Conservation (phyloP, 2,797 vertebrate species). For the Pyrocephalus nanus region DNA sequence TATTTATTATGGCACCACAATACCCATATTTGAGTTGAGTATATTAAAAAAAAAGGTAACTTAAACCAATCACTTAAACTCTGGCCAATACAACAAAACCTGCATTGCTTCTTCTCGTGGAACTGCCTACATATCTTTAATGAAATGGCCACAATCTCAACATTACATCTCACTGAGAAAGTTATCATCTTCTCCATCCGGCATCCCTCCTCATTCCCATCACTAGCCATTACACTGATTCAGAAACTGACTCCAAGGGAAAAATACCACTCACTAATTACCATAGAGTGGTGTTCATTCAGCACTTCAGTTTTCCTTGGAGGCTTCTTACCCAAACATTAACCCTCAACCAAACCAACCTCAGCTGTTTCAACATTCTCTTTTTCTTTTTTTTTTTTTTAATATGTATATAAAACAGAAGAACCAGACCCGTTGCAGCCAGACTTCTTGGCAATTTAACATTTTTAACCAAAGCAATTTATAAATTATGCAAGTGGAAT, state of each 20-base stretch:
- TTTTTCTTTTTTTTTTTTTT: neutral
- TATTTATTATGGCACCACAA: neutral
- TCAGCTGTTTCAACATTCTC: slow-evolving; percentile 69
- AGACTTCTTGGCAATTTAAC: slow-evolving; percentile 52
- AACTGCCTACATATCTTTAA: neutral
- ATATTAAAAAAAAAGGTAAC: neutral
- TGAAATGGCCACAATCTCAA: neutral
- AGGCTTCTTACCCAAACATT: slow-evolving; percentile 64
- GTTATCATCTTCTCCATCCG: neutral
- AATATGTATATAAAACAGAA: neutral
- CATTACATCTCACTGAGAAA: neutral
- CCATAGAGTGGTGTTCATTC: slow-evolving; percentile 62
- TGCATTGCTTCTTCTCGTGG: neutral
- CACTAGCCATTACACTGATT: slow-evolving; percentile 6
- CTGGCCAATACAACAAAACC: neutral
- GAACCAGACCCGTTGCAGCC: slow-evolving; percentile 35
- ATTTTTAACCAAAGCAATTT: slow-evolving; percentile 60
- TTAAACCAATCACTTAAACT: neutral
- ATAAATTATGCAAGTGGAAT: slow-evolving; percentile 60
- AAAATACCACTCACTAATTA: slow-evolving; percentile 62
- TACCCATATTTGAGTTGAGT: neutral
- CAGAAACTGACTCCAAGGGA: slow-evolving; percentile 39
- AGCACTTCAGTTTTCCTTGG: slow-evolving; percentile 67
- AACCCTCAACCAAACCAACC: slow-evolving; percentile 62
- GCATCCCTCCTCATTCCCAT: neutral